Conservation (phyloP, 2,888 invertebrate species). For the Callyntrura guangdongensis region DNA sequence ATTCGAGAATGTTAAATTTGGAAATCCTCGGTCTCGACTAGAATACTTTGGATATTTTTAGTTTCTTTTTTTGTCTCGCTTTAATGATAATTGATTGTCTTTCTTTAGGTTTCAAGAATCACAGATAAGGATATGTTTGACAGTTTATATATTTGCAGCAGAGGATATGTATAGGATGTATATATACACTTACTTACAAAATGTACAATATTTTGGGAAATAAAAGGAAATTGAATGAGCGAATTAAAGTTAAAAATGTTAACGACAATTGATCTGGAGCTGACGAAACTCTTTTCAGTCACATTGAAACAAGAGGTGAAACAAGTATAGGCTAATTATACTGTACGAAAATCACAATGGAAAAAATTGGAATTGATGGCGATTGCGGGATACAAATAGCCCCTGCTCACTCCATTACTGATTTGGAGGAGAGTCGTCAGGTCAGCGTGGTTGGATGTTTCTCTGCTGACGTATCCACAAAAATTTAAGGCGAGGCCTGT, state of each 20-base stretch:
- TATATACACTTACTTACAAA: slow-evolving; percentile 40
- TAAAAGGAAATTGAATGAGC: neutral
- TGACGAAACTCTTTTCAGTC: neutral
- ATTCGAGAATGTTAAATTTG: slow-evolving; percentile 12
- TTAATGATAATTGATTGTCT: slow-evolving; percentile 59
- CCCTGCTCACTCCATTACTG: slow-evolving; percentile 39
- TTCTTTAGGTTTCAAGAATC: slow-evolving; percentile 62
- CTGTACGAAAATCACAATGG: slow-evolving; percentile 28
- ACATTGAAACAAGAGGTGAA: slow-evolving; percentile 21
- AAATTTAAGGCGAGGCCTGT: slow-evolving; percentile 75
- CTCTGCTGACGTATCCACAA: slow-evolving; percentile 68
- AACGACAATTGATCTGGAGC: neutral
- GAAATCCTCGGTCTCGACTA: slow-evolving; percentile 21
- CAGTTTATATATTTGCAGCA: neutral
- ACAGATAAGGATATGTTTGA: slow-evolving; percentile 62
- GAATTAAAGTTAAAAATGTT: neutral
- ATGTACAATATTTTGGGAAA: neutral
- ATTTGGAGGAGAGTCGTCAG: slow-evolving; percentile 61
- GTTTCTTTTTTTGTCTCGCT: too few relatives aligned
- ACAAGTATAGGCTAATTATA: neutral
- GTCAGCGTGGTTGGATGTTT: slow-evolving; percentile 70
- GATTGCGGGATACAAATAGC: slow-evolving; percentile 11
- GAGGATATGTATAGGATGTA: slow-evolving; percentile 5
- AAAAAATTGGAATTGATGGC: slow-evolving; percentile 56
- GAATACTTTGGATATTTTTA: slow-evolving; percentile 33